A percentile compares a stretch with the other conserved stretches of the same genome.
Evolutionary conservation across 2,888 invertebrate genomes (phyloP).

Genomic region (Leptothorax acervorum): DNA sequence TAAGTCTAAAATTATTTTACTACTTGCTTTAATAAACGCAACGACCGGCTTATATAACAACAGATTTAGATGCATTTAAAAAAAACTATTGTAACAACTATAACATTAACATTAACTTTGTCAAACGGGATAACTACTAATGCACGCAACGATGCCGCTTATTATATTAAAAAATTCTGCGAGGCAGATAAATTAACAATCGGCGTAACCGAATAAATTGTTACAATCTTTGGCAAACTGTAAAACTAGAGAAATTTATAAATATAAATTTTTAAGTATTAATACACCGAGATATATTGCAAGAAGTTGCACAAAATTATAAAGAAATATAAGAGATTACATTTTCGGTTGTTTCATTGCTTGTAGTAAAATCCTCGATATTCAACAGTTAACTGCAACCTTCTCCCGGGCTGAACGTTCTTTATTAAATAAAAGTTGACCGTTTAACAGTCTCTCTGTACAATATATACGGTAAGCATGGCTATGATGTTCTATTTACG

Average conservation of each 20-base stretch:
- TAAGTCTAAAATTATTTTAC: conserved; percentile 24
- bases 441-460: conserved; percentile 69
- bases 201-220: neutral
- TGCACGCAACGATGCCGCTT: neutral
- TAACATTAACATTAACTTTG: conserved; percentile 2
- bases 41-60: neutral
- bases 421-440: conserved; percentile 70
- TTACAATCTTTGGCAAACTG: neutral
- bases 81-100: conserved; percentile 5
- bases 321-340: neutral
- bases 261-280: conserved; percentile 2
- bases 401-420: conserved; percentile 59
- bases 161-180: neutral
- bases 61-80: neutral
- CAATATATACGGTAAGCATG: conserved; percentile 53
- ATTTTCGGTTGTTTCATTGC: neutral
- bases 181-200: conserved; percentile 5
- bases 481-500: conserved; percentile 36
- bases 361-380: conserved; percentile 60
- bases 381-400: conserved; percentile 47
- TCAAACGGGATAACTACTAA: conserved; percentile 18
- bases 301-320: conserved; percentile 11
- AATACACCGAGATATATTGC: neutral
- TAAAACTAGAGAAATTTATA: neutral
- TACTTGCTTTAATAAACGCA: conserved; percentile 20